Conservation (phyloP, 2,888 invertebrate genomes). For the Tetranychus piercei region DNA sequence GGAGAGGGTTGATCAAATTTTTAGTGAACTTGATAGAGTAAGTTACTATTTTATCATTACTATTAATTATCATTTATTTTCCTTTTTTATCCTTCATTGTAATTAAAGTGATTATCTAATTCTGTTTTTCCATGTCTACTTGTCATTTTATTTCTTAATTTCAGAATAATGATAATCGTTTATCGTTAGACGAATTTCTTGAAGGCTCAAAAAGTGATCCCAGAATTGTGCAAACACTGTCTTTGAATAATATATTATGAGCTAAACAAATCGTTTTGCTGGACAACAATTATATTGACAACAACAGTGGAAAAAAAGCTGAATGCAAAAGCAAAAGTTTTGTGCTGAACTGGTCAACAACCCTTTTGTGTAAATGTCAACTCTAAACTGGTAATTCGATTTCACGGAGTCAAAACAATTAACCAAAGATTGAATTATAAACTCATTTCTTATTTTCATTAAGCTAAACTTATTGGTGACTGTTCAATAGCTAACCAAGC, state of each 20-base stretch:
- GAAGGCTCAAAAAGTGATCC: conserved; percentile 97
- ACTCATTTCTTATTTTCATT: too few species aligned
- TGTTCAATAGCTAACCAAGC: too few species aligned
- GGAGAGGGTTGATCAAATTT: conserved; percentile 17
- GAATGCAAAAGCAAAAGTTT: too few species aligned
- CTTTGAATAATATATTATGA: conserved; percentile 31
- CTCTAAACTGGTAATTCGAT: too few species aligned
- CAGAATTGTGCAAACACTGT: conserved; percentile 82
- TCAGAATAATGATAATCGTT: conserved; percentile 83
- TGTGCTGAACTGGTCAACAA: too few species aligned
- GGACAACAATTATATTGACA: not conserved
- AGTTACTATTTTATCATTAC: not conserved
- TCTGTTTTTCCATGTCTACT: not conserved
- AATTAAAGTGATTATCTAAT: not conserved
- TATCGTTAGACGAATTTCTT: conserved; percentile 85
- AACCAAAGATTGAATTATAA: too few species aligned
- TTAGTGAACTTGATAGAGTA: conserved; percentile 15
- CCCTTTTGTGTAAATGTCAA: too few species aligned
- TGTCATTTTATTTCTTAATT: not conserved
- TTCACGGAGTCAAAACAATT: too few species aligned
- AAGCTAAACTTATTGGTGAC: too few species aligned
- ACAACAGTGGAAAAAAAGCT: not conserved
- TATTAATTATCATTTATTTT: not conserved
- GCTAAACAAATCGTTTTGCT: not conserved
- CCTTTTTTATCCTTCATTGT: not conserved